phyloP scores from a whole-genome alignment of 35 echinoderm and acorn worm species.

The Holothuria glaberrima region DNA sequence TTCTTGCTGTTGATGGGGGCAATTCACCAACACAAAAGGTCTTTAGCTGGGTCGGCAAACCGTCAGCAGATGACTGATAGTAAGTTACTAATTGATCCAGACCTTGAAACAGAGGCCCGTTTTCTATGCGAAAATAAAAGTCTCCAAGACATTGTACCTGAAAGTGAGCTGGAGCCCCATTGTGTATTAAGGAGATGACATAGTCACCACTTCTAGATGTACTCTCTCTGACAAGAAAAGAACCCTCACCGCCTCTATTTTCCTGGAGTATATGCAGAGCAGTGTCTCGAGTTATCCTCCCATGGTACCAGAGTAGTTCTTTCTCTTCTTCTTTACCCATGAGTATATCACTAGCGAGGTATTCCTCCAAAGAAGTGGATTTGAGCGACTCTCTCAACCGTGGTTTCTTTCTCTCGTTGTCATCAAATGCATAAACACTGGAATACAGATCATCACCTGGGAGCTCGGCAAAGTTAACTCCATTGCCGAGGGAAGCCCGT shows the following conservation, averaged over 20 bases:
- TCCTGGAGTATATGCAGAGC: constrained; percentile 83
- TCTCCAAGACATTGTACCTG: constrained; percentile 93
- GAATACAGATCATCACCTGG: constrained; percentile 49
- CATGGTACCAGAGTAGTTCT: constrained; percentile 89
- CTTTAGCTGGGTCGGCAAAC: constrained; percentile 60
- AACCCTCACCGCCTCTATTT: constrained; percentile 68
- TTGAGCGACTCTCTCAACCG: constrained; percentile 17
- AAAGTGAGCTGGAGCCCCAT: constrained; percentile 81
- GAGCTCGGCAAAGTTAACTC: constrained; percentile 50
- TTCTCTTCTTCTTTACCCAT: constrained; percentile 80
- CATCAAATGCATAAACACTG: constrained; percentile 38
- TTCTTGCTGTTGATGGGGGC: constrained; percentile 52
- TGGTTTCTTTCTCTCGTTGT: constrained; percentile 28
- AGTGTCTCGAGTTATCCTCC: constrained; percentile 89
- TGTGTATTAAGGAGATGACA: constrained; percentile 93
- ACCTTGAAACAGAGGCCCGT: constrained; percentile 58
- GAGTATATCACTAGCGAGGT: constrained; percentile 70
- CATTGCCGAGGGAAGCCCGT: background rate
- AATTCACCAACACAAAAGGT: constrained; percentile 47
- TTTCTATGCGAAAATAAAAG: constrained; percentile 90
- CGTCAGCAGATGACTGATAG: constrained; percentile 54
- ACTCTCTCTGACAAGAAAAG: constrained; percentile 87
- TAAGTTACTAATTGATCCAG: constrained; percentile 61
- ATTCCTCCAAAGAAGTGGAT: constrained; percentile 64
- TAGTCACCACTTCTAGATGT: constrained; percentile 84